Evolutionary conservation across 2,797 vertebrate genomes (phyloP).

Genomic region (Pelodytes ibericus): DNA sequence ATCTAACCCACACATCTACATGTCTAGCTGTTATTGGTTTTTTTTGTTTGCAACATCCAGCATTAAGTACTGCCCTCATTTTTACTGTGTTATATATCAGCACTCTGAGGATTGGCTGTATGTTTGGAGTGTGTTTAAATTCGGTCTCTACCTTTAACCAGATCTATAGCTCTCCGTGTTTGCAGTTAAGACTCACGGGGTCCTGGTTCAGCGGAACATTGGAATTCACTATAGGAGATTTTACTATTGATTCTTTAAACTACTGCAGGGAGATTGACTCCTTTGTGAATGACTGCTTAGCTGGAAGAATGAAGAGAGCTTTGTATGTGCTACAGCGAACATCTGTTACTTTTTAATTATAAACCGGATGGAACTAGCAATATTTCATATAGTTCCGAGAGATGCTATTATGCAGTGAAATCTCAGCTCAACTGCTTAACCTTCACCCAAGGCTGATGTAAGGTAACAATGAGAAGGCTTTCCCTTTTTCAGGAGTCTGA

Average conservation of each 20-base stretch:
- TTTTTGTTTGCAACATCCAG: too few species aligned
- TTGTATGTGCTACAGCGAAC: slow-evolving; percentile 36
- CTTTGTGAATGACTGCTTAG: slow-evolving; percentile 45
- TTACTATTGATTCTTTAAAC: slow-evolving; percentile 22
- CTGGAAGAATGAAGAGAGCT: slow-evolving; percentile 44
- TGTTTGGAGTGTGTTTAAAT: not conserved
- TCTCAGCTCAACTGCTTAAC: slow-evolving; percentile 34
- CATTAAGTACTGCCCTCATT: too few species aligned
- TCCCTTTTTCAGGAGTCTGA: slow-evolving; percentile 1
- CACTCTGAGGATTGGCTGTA: not conserved
- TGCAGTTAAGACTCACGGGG: not conserved
- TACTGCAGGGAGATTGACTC: slow-evolving; percentile 17
- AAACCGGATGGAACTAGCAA: slow-evolving; percentile 46
- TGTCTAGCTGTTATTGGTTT: too few species aligned
- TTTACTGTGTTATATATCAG: not conserved
- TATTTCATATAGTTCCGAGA: slow-evolving; percentile 38
- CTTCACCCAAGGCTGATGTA: slow-evolving; percentile 8
- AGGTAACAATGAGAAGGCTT: slow-evolving; percentile 23
- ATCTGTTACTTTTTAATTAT: slow-evolving; percentile 56
- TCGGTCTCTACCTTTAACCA: not conserved
- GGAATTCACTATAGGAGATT: slow-evolving; percentile 26
- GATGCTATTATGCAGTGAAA: slow-evolving; percentile 19
- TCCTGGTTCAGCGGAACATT: not conserved
- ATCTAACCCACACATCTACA: too few species aligned
- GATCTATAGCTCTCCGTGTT: not conserved